Evolutionary conservation across 2,888 invertebrate species (phyloP), one percentile per base, ranked within the genome.

Genomic region (Caenorhabditis parvicauda): DNA sequence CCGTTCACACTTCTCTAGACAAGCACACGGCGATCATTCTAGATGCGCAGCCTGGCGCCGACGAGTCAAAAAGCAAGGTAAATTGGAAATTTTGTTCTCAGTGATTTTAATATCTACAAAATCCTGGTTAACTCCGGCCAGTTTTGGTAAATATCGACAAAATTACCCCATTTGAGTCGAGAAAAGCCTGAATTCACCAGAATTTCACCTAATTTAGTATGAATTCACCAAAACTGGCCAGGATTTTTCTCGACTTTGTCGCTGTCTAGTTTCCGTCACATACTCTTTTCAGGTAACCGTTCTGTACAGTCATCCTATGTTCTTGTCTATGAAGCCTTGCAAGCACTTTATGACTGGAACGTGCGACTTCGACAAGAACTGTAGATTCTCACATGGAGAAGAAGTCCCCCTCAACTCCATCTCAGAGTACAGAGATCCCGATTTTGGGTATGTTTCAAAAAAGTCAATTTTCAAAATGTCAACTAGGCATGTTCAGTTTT

Each of bases 371-470:
- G 60, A 51, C 3, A 50, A 57, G 3, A 60, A 62, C 28, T 72
- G 67, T 39, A 46, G 62, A 32, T 72, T 65, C 50, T 64, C 63
- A 49, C 72, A 72, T 45, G 72, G 72, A n/a, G 58, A 62, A 48
- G 38, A 49, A 14, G 68, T 72, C 2, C 38, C 58, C 3, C 25
- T 70, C 14, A 45, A 56, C 0, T 53, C 52, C 25, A 50, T 72
- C 2, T 43, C 56, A 43, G 66, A 68, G n/a, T 72, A 68, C 38
- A 43, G 52, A 41, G 58, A 63, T 22, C 72, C 72, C 7, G 65
- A 72, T 48, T 69, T 54, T 29, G 19, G 27, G 67, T 64, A 17
- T 25, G 59, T 54, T 24, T 41, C 19, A 19, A n/a, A n/a, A n/a
- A n/a, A n/a, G n/a, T n/a, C n/a, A n/a, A n/a, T n/a, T n/a, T n/a